These are phyloP conservation scores for human DNA, from an alignment of 2,113 vertebrate species.

Conservation along the genomic window GRCh38 chr1:212689001-212689500, in stretches of 20 bases:
- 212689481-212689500: background rate
- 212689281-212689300: background rate
- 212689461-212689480: background rate
- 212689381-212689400: background rate
- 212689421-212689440: background rate
- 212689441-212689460: rapidly evolving
- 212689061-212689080: background rate
- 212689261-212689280: background rate
- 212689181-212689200: background rate
- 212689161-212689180: background rate
- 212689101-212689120: background rate
- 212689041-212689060: conserved; percentile 6
- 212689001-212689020: background rate
- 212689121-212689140: background rate
- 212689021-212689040: background rate
- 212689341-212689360: background rate
- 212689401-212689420: background rate
- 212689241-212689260: no score
- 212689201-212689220: background rate
- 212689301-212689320: background rate
- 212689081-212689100: background rate
- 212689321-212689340: background rate
- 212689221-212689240: background rate
- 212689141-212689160: background rate
- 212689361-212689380: background rate